Percentiles rank a stretch among this genome's conserved stretches.
phyloP scores from a whole-genome alignment of 35 echinoderm and acorn worm genomes.

The Apostichopus parvimensis region DNA sequence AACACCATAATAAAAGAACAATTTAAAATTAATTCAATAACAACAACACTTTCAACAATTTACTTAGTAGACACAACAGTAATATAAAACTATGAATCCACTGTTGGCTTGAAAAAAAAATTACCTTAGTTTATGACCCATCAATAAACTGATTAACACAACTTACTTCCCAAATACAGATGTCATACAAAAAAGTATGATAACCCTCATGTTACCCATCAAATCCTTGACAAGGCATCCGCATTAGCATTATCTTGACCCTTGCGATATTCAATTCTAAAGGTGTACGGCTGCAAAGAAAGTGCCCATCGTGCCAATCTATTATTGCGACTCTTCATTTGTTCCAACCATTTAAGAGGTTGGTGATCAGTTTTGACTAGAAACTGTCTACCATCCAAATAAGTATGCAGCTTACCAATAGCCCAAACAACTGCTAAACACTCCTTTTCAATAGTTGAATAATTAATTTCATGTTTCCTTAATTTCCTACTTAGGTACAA shows the following conservation, averaged over 20 bases:
- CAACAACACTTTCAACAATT: too few species aligned
- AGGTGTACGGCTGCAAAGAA: slow-evolving; percentile 7
- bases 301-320: slow-evolving; percentile 2
- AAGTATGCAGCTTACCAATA: slow-evolving; percentile 50
- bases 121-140: too few species aligned
- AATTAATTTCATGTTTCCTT: slow-evolving; percentile 10
- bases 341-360: slow-evolving; percentile 16
- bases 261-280: slow-evolving; percentile 19
- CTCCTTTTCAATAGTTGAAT: slow-evolving; percentile 58
- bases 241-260: slow-evolving; percentile 15
- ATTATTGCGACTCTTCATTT: not conserved
- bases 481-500: slow-evolving; percentile 35
- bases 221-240: slow-evolving; percentile 35
- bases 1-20: too few species aligned
- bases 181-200: too few species aligned
- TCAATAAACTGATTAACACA: too few species aligned
- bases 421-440: slow-evolving; percentile 48
- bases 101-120: too few species aligned
- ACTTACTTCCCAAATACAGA: too few species aligned
- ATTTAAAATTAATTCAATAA: too few species aligned
- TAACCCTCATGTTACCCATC: not conserved
- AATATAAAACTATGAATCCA: too few species aligned
- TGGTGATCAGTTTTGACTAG: slow-evolving; percentile 47
- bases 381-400: slow-evolving; percentile 9
- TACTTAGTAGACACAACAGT: too few species aligned